Conservation (phyloP, 92 coral and sea anemone genomes). For the Desmophyllum pertusum region DNA sequence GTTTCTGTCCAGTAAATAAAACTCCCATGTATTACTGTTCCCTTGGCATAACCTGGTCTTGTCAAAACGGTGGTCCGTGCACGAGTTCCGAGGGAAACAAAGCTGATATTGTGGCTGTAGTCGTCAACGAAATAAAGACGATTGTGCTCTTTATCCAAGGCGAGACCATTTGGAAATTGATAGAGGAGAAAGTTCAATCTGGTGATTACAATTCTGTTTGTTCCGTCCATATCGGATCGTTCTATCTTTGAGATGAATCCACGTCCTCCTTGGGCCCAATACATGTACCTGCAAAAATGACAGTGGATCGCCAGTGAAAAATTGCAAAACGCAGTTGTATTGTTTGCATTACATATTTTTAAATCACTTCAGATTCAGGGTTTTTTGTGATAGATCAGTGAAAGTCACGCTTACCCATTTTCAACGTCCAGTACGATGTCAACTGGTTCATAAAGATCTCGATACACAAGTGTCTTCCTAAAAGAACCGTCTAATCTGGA, state of each 20-base stretch:
- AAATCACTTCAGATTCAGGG: too few species aligned
- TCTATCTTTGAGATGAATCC: neutral
- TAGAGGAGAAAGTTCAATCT: neutral
- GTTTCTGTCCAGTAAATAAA: conserved; percentile 45
- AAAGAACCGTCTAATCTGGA: conserved; percentile 59
- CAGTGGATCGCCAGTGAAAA: neutral
- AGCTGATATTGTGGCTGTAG: neutral
- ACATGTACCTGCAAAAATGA: conserved; percentile 28
- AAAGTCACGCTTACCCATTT: conserved; percentile 45
- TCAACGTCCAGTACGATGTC: conserved; percentile 61
- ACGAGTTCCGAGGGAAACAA: conserved; percentile 8
- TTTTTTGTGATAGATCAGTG: neutral
- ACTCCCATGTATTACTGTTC: neutral
- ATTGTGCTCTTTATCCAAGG: conserved; percentile 21
- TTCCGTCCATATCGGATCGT: conserved; percentile 43
- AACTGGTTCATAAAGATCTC: conserved; percentile 57
- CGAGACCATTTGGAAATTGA: conserved; percentile 15
- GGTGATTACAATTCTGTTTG: conserved; percentile 5
- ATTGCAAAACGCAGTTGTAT: too few species aligned
- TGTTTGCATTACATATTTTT: too few species aligned
- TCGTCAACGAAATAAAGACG: conserved; percentile 23
- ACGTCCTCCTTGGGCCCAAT: conserved; percentile 1
- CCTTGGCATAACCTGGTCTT: conserved; percentile 3
- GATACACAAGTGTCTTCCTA: conserved; percentile 44
- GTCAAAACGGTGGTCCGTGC: neutral